Evolutionary conservation across 2,888 invertebrate genomes (phyloP), one percentile per base, ranked within the genome.

Genomic region (Neria commutata): DNA sequence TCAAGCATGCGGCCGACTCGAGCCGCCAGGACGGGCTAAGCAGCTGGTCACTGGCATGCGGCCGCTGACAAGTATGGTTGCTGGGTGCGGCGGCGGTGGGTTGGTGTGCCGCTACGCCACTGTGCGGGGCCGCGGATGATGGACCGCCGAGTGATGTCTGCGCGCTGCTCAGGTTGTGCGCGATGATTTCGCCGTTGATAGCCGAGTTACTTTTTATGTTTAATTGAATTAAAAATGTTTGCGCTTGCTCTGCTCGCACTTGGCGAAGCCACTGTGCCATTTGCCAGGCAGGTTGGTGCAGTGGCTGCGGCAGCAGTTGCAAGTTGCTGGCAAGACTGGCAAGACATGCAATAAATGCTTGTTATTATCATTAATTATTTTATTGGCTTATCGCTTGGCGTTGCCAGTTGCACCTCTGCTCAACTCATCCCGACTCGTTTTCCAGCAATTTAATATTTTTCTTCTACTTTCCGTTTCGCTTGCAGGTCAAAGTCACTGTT

Each of bases 401-500:
- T 37, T 25, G 17, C 11, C 34, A 26, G 34, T n/a, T 29, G n/a
- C 34, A 3, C 14, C 25, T 52, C 40, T 23, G 10, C 1, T 40
- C 24, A n/a, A 17, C 29, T 26, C 21, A 8, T 50, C 14, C 19
- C 24, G 11, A 17, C 25, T 14, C 14, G 24, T 25, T 34, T 51
- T 10, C 3, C 23, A 14, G 16, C 19, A 53, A 17, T 29, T 23
- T 26, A 53, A 26, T 19, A n/a, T 29, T 29, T 29, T 11, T 29
- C 11, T 29, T 29, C 29, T 29, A 29, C 29, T 29, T 11, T 29
- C 29, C 11, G 11, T 11, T 29, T 11, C 29, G 54, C 60, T 87
- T 87, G 23, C 89, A 95, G 95, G 91, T 95, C 70, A 88, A 88
- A 81, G 89, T 96, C 68, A 88, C 88, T 58, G 90, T 96, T 54